Evolutionary conservation across 2,888 invertebrate genomes (phyloP), one percentile per base, ranked within the genome.

Genomic region (Sphecodes monilicornis): DNA sequence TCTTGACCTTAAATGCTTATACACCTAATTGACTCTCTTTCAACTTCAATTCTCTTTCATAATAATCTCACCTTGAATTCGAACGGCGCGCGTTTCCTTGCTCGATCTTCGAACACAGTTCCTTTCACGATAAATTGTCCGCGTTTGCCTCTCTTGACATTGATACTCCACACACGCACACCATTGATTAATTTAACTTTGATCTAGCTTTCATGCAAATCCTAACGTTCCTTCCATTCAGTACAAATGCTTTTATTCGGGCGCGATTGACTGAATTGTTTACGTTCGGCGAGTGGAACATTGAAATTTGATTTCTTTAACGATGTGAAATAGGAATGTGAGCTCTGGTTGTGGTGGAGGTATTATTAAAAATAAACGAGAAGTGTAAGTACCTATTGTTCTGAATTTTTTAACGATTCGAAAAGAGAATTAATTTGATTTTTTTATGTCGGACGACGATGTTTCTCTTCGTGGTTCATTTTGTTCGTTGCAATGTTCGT

Each of bases 1-100:
- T 41, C 72, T 72, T 54, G 72, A 72, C 72, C 50, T 50, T 36
- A 41, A 29, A 43, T 26, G 26, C 39, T 43, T 26, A 39, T 11
- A 69, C 69, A 6, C 69, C n/a, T 39, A 16, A n/a, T 43, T 26
- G 22, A 1, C 11, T 60, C 41, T 6, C 13, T 18, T 54, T 22
- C 3, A 69, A 41, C 69, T 22, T 36, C 16, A 5, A 29, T 32
- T 43, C n/a, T 29, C 10, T 32, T 32, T n/a, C 36, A 16, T 16
- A 66, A 66, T 22, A 11, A 66, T 22, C 66, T 36, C 22, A 66
- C 36, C 66, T 66, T 66, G 32, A 66, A 39, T 36, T n/a, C 22
- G 0, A 36, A 66, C 36, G n/a, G n/a, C n/a, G 66, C 36, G 22
- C 36, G 66, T 66, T 66, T 66, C 36, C 22, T 36, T 11, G 66